Conservation (phyloP, 2,797 vertebrate genomes). For the Falco biarmicus region DNA sequence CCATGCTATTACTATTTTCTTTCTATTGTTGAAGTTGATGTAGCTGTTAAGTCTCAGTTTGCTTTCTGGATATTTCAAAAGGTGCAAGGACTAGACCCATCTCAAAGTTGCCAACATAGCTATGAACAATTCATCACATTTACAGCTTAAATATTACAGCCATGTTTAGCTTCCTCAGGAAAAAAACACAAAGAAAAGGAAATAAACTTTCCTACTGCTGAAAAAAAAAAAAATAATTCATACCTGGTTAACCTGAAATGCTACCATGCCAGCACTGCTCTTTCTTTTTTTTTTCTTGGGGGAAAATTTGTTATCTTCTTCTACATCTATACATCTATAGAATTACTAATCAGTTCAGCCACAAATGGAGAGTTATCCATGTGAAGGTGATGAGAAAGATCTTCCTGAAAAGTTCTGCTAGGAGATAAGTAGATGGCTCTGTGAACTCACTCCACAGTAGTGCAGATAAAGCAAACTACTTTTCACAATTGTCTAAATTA, state of each 20-base stretch:
- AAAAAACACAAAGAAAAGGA: neutral
- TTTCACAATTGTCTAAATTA: neutral
- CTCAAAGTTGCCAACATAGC: neutral
- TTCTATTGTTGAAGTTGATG: neutral
- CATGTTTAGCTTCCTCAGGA: neutral
- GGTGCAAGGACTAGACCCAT: neutral
- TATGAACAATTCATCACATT: neutral
- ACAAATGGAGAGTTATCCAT: neutral
- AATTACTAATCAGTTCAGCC: neutral
- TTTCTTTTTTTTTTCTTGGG: neutral
- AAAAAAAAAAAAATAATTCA: neutral
- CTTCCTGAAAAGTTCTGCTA: neutral
- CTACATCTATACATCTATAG: neutral
- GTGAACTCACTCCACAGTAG: neutral
- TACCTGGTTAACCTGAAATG: neutral
- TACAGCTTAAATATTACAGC: neutral
- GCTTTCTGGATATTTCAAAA: neutral
- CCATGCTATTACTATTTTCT: neutral
- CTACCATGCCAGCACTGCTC: neutral
- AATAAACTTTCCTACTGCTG: neutral
- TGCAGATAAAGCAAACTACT: neutral
- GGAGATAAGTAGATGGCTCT: neutral
- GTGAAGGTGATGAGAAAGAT: neutral
- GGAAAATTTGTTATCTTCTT: neutral
- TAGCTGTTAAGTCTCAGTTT: neutral